Conservation (phyloP, 2,797 vertebrate species). For the Lagorchestes hirsutus region DNA sequence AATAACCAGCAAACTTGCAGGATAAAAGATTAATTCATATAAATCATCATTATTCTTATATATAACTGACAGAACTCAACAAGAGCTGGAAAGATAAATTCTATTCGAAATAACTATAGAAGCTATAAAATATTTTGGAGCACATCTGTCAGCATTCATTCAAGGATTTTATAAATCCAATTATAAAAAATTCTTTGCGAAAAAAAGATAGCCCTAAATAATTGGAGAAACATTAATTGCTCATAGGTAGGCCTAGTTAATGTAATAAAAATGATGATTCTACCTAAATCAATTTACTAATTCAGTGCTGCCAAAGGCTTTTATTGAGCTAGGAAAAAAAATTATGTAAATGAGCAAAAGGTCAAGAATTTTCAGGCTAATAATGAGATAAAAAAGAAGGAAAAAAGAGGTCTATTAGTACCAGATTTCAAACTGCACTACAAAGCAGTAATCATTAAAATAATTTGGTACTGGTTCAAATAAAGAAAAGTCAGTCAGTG, state of each 20-base stretch:
- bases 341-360: neutral
- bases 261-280: neutral
- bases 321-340: neutral
- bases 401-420: neutral
- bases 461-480: neutral
- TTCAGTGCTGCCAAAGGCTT: neutral
- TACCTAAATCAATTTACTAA: neutral
- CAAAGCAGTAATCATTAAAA: neutral
- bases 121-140: neutral
- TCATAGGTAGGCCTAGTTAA: neutral
- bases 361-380: neutral
- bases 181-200: neutral
- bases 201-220: neutral
- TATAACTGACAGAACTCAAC: neutral
- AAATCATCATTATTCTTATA: neutral
- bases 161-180: neutral
- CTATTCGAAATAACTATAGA: neutral
- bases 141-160: neutral
- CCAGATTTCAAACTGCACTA: neutral
- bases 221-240: neutral
- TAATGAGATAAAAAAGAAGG: neutral
- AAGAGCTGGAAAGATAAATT: neutral
- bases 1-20: neutral
- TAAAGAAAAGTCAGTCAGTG: neutral
- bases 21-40: neutral